Base-by-base conservation (phyloP, 2,888 invertebrate genomes). In the Drosophila fungiperda region DNA sequence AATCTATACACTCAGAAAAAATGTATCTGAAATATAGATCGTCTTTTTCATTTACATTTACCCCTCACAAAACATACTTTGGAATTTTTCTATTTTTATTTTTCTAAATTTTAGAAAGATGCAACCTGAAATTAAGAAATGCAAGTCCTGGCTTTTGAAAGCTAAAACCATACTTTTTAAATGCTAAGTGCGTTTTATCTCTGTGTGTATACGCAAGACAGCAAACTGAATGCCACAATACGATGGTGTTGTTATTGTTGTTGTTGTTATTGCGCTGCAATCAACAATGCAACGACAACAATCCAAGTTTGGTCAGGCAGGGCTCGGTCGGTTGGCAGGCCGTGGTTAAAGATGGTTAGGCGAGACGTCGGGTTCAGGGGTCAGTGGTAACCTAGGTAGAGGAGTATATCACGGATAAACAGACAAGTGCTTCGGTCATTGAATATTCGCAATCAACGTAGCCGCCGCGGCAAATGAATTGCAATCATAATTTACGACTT, bases 341-440 rank as follows among this genome's bases (percentile, higher is more conserved):
- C 48, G 75, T 85, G 90, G 88, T 85, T 87, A 90, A 91, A 88
- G 88, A 92, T 90, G 83, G 83, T 90, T 88, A 84, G 90, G 83
- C 89, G 90, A 86, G 88, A 85, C 90, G 78, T 80, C 40, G 36
- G 54, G 17, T 17, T 38, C 38, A 9, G 40, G 40, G 40, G 23
- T 15, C 23, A 45, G 15, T 23, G 8, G 53, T 63, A 36, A 36
- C 36, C 36, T 36, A 62, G 62, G 29, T 42, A 55, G 40, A 23
- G 29, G 36, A 50, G 49, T 65, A 81, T 73, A 74, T 83, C 63
- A 75, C 65, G 66, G 69, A 57, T 63, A 15, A 62, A 45, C 38
- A 64, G 64, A 52, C 49, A 57, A 68, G 64, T 73, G 78, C 60
- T 40, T 55, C 48, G 20, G 54, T 38, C 45, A 38, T 71, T 67